These are phyloP conservation scores for Hemibagrus guttatus DNA, from an alignment of 2,797 vertebrate species.

Conservation along the genomic window DNA sequence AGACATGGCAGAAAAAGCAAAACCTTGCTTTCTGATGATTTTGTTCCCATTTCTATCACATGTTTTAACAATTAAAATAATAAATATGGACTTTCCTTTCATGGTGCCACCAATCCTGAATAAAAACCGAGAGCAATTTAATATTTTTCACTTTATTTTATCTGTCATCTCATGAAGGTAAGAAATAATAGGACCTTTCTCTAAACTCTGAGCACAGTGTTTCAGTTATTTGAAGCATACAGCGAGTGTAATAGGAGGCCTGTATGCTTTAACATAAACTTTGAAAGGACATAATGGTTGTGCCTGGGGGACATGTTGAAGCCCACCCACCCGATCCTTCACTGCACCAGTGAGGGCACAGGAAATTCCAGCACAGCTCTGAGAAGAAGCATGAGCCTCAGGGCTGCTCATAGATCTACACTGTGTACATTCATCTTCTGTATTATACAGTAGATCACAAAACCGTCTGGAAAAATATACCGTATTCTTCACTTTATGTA, in stretches of 20 bases:
- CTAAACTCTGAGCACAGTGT: slow-evolving; percentile 14
- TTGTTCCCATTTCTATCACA: background rate
- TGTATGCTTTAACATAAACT: slow-evolving; percentile 46
- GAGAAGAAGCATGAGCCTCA: slow-evolving; percentile 46
- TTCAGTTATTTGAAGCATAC: slow-evolving; percentile 11
- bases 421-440: slow-evolving; percentile 15
- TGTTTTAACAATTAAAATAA: background rate
- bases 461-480: background rate
- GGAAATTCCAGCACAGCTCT: slow-evolving; percentile 52
- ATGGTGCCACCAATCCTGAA: background rate
- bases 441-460: background rate
- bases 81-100: background rate
- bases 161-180: background rate
- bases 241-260: slow-evolving; percentile 31
- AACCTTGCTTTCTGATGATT: background rate
- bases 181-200: slow-evolving; percentile 13
- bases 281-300: slow-evolving; percentile 44
- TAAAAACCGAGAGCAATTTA: background rate
- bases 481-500: background rate
- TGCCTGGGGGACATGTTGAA: slow-evolving; percentile 37
- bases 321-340: slow-evolving; percentile 44
- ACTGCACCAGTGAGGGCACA: slow-evolving; percentile 42
- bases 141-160: background rate
- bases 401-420: slow-evolving; percentile 33
- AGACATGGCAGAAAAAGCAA: background rate